phyloP scores from a whole-genome alignment of 2,888 invertebrate genomes.

The Leptopterna dolabrata region DNA sequence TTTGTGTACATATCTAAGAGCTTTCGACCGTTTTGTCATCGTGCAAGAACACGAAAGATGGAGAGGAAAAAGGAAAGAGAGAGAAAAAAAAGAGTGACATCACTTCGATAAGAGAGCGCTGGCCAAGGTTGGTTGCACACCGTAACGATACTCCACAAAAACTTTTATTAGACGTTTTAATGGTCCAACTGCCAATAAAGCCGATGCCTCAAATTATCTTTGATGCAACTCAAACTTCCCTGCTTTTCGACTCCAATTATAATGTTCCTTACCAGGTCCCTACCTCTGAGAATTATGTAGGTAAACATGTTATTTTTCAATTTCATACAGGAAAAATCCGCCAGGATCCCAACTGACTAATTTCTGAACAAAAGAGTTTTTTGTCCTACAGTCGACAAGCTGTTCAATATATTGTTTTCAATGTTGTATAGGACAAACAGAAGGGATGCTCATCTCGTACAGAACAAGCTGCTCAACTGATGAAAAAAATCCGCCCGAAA shows the following conservation, averaged over 20 bases:
- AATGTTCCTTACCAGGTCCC: not conserved
- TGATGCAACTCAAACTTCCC: not conserved
- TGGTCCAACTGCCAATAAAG: conserved; percentile 8
- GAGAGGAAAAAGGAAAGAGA: not conserved
- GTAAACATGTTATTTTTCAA: no score
- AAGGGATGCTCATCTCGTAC: no score
- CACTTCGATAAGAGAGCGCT: conserved; percentile 20
- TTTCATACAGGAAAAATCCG: no score
- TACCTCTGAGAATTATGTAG: no score
- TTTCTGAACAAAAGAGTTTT: no score
- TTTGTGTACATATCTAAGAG: no score
- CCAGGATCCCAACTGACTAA: no score
- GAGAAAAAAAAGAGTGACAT: not conserved
- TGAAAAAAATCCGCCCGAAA: no score
- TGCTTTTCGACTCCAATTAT: not conserved
- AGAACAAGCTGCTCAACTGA: no score
- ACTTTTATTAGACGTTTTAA: conserved; percentile 22
- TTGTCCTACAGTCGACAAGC: no score
- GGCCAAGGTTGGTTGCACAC: conserved; percentile 20
- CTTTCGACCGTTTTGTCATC: not conserved
- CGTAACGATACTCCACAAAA: not conserved
- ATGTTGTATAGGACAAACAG: no score
- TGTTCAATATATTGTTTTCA: no score
- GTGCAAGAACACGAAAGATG: not conserved
- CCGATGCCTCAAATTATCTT: not conserved